Base-by-base conservation (phyloP, 2,113 vertebrate genomes). In the Seriola rivoliana region DNA sequence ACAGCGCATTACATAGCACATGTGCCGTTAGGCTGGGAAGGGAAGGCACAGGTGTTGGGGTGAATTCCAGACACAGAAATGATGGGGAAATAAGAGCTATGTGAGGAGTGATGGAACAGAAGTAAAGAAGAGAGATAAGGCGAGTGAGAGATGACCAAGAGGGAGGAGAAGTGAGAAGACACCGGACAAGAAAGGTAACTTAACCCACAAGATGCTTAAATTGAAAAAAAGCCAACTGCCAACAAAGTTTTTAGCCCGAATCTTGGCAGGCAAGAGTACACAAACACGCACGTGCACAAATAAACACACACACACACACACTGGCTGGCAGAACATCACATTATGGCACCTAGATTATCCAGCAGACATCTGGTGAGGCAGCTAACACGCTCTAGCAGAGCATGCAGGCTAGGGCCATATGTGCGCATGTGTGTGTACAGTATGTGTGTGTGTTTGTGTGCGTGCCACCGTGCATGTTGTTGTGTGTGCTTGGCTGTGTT, bases 311-410 rank as follows among this genome's bases (percentile, higher is more conserved):
- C 74, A 71, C 60, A 74, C 32, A 82, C 74, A 71, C 21, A 25
- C 71, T 66, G 19, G 70, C 80, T 90, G 89, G 88, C 90, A 86
- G 71, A 85, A 81, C 69, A 75, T 73, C 80, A 42, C 81, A 89
- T 88, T 72, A 87, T 85, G 86, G 82, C 90, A 87, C 86, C 72
- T 70, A 78, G 82, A 89, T 92, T 91, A 92, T 90, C 91, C 81
- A 88, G 86, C 58, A 88, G 79, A 88, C 93, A 93, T 92, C 92
- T 95, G 92, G 91, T 91, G 88, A 90, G 88, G 80, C 82, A 84
- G 86, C 78, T 87, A 90, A 87, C 86, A 71, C 32, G 86, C 86
- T 91, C 81, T 54, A 89, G 64, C 85, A 86, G 89, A 90, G 75
- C 85, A 82, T 86, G 80, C 71, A 75, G 75, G 75, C 90, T 36